phyloP scores from a whole-genome alignment of 2,113 vertebrate species.

The Bufo bufo region DNA sequence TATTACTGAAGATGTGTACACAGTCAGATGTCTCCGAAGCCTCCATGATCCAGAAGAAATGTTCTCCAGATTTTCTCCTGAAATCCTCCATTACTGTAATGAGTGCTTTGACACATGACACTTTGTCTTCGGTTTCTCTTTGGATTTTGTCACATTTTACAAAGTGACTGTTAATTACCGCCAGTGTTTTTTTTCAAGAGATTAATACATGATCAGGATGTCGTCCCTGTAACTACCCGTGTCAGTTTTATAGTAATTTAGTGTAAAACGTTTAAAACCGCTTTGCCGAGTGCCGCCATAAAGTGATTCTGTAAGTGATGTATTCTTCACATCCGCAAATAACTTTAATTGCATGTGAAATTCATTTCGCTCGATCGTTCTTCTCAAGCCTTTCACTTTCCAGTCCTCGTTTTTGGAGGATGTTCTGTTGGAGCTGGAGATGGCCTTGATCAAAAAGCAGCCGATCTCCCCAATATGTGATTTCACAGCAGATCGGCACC shows the following conservation, averaged over 20 bases:
- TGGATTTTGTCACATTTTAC: constrained; percentile 41
- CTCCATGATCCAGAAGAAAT: neutral
- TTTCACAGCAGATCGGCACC: no score
- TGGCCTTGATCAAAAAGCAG: neutral
- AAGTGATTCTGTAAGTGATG: constrained; percentile 19
- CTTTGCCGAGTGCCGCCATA: constrained; percentile 17
- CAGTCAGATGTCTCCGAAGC: neutral
- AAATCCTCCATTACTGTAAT: constrained; percentile 31
- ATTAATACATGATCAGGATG: constrained; percentile 36
- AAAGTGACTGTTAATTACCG: constrained; percentile 28
- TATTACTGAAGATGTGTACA: no score
- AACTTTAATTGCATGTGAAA: constrained; percentile 22
- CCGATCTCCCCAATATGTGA: no score
- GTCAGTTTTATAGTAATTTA: constrained; percentile 46
- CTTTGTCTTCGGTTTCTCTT: constrained; percentile 41
- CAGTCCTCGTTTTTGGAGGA: neutral
- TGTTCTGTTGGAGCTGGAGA: neutral
- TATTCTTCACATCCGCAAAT: constrained; percentile 5
- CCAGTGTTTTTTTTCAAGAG: neutral
- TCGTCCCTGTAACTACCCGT: neutral
- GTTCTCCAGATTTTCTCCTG: neutral
- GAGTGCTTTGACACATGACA: constrained; percentile 8
- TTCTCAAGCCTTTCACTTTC: neutral
- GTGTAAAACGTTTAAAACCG: constrained; percentile 29
- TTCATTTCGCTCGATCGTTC: neutral